These are phyloP conservation scores for Furcifer pardalis DNA, from an alignment of 2,797 vertebrate species.

Conservation along the genomic window DNA sequence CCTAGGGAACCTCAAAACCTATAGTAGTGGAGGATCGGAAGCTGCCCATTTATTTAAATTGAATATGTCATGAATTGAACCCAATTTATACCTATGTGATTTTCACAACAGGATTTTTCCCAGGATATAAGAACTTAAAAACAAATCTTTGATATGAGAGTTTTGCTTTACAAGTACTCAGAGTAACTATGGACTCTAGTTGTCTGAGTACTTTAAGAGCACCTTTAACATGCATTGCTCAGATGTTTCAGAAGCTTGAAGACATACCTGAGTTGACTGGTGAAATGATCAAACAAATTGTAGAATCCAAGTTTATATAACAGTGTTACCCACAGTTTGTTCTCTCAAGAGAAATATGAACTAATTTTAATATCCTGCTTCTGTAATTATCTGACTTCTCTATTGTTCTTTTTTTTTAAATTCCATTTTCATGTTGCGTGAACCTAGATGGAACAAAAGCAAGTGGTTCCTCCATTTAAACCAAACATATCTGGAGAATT, in stretches of 20 bases:
- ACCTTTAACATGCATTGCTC: not conserved
- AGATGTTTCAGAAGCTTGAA: not conserved
- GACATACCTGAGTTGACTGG: not conserved
- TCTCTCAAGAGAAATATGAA: not conserved
- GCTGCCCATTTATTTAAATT: too few species aligned
- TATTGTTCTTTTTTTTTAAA: not conserved
- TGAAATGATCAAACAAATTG: not conserved
- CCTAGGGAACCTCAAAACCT: too few species aligned
- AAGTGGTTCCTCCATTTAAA: constrained; percentile 98
- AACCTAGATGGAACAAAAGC: constrained; percentile 95
- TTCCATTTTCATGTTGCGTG: not conserved
- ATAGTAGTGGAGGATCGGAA: too few species aligned
- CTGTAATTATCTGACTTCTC: not conserved
- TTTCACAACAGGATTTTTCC: too few species aligned
- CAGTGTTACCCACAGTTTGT: not conserved
- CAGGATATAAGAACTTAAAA: not conserved
- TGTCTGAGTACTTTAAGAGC: not conserved
- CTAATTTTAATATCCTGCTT: not conserved
- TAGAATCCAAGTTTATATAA: not conserved
- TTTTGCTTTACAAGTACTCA: not conserved
- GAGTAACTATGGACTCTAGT: not conserved
- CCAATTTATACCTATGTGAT: too few species aligned
- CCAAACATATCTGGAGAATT: constrained; percentile 99
- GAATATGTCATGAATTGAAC: too few species aligned
- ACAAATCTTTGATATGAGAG: not conserved